Percentiles rank a stretch among this genome's conserved stretches.
Conservation (phyloP, 2,797 vertebrate genomes). For the Adrianichthys oophorus region DNA sequence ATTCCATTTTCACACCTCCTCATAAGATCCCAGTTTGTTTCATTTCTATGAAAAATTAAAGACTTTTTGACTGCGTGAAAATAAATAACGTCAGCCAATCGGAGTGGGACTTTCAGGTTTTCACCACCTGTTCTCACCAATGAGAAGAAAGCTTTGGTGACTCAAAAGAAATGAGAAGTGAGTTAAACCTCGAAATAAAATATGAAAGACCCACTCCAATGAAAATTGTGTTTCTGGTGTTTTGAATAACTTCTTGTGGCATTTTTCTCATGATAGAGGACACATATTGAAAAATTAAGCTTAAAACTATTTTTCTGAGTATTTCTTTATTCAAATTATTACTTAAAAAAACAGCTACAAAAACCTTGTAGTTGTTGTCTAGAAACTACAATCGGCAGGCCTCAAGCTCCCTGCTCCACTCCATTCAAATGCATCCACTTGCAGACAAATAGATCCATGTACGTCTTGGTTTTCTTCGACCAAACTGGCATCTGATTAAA, state of each 20-base stretch:
- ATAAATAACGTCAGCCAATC: conserved; percentile 66
- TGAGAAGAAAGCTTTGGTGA: conserved; percentile 20
- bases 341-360: too few relatives aligned
- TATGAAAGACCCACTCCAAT: conserved; percentile 51
- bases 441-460: too few relatives aligned
- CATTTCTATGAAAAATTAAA: conserved; percentile 71
- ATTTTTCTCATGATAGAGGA: too few relatives aligned
- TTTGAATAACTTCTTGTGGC: not conserved
- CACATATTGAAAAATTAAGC: too few relatives aligned
- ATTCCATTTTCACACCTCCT: conserved; percentile 53
- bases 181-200: conserved; percentile 62
- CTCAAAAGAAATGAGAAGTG: conserved; percentile 62
- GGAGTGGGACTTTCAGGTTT: conserved; percentile 19
- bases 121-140: conserved; percentile 40
- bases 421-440: too few relatives aligned
- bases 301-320: too few relatives aligned
- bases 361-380: too few relatives aligned
- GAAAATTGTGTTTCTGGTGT: not conserved
- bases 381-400: too few relatives aligned
- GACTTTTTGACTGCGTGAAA: conserved; percentile 50
- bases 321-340: too few relatives aligned
- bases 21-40: conserved; percentile 59
- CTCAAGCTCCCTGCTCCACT: too few relatives aligned
- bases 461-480: too few relatives aligned
- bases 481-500: too few relatives aligned